These are phyloP conservation scores for Dipodomys stephensi DNA, from an alignment of 2,113 vertebrate genomes.

Conservation along the genomic window DNA sequence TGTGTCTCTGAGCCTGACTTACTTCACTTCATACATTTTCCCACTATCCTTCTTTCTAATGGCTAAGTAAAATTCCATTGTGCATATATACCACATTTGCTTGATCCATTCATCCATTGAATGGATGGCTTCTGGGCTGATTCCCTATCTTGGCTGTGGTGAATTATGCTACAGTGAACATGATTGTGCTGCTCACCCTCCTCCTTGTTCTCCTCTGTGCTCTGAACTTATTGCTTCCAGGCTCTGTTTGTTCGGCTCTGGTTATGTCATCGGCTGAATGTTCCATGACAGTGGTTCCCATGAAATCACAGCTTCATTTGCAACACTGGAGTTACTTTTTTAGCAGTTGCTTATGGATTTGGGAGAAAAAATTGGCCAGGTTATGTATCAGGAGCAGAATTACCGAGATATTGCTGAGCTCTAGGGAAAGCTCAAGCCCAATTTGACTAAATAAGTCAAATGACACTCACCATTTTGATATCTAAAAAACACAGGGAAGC, in stretches of 20 bases:
- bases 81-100: too few species aligned
- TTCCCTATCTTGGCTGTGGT: too few species aligned
- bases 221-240: not conserved
- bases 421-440: not conserved
- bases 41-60: too few species aligned
- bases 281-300: not conserved
- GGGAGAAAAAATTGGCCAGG: not conserved
- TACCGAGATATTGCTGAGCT: not conserved
- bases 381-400: not conserved
- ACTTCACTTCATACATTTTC: too few species aligned
- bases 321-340: not conserved
- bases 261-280: not conserved
- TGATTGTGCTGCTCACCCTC: not conserved
- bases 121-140: too few species aligned
- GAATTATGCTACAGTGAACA: too few species aligned
- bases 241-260: not conserved
- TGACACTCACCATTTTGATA: not conserved
- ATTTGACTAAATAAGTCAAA: not conserved
- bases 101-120: too few species aligned
- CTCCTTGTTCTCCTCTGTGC: not conserved
- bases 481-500: not conserved
- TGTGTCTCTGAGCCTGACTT: too few species aligned
- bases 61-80: too few species aligned
- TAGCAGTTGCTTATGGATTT: not conserved
- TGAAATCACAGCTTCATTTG: not conserved